Percentiles rank a stretch among this genome's conserved stretches.
phyloP scores from a whole-genome alignment of 1,140 invertebrate species.

The Temnothorax nylanderi region DNA sequence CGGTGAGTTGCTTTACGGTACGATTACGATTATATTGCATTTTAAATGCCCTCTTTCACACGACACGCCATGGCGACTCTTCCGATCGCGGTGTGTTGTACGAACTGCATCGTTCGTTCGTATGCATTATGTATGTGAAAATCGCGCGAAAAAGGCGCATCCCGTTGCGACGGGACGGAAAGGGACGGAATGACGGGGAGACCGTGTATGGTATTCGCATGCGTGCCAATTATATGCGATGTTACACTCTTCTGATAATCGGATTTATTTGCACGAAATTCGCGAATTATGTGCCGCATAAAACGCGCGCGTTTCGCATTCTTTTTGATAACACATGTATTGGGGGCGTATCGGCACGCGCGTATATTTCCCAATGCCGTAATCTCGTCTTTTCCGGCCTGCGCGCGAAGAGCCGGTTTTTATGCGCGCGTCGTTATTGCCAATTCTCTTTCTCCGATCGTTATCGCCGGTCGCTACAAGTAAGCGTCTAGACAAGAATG shows the following conservation, averaged over 20 bases:
- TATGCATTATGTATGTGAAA: constrained; percentile 32
- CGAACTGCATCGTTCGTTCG: constrained; percentile 10
- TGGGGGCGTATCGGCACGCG: neutral
- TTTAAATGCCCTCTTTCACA: constrained; percentile 65
- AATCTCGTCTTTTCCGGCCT: neutral
- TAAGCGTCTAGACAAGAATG: constrained; percentile 34
- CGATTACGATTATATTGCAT: constrained; percentile 59
- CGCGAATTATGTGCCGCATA: constrained; percentile 37
- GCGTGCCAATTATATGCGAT: constrained; percentile 57
- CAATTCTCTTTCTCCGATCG: constrained; percentile 52
- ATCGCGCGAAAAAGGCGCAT: constrained; percentile 26
- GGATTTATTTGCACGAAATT: constrained; percentile 37
- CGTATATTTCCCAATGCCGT: neutral
- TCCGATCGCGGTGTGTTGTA: constrained; percentile 24
- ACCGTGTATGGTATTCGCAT: neutral
- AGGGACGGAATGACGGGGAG: neutral
- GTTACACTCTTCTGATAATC: constrained; percentile 36
- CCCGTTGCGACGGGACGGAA: neutral
- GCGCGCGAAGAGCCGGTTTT: neutral
- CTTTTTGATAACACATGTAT: constrained; percentile 44
- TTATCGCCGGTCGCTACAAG: constrained; percentile 38
- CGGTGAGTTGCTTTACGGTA: constrained; percentile 23
- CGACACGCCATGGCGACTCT: constrained; percentile 14
- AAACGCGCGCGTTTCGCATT: constrained; percentile 50
- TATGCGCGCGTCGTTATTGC: constrained; percentile 42